Conservation (phyloP, 2,888 invertebrate genomes). For the Chydorus sphaericus region DNA sequence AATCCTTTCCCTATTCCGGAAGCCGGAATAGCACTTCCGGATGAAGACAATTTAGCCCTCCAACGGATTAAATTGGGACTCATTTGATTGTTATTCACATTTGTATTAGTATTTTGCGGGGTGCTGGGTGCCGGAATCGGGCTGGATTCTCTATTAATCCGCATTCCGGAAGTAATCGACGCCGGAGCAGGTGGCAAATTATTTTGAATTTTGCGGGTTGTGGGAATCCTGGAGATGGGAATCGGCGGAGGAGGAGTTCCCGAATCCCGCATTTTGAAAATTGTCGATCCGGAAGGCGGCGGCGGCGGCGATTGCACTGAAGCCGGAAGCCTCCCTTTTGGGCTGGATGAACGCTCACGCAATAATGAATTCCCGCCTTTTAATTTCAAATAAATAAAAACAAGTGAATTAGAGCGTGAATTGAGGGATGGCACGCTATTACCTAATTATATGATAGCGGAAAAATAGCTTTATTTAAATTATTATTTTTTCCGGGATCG, state of each 20-base stretch:
- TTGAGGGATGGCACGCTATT: too few relatives aligned
- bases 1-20: too few relatives aligned
- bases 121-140: background rate
- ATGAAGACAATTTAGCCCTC: constrained; percentile 2
- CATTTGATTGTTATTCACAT: background rate
- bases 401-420: background rate
- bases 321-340: too few relatives aligned
- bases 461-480: too few relatives aligned
- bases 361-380: background rate
- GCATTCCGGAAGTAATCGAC: too few relatives aligned
- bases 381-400: background rate
- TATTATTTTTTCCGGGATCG: too few relatives aligned
- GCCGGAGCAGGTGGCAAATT: background rate
- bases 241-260: background rate
- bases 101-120: background rate
- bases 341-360: background rate
- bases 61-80: constrained; percentile 10
- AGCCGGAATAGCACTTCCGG: background rate
- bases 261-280: background rate
- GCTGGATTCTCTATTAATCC: too few relatives aligned
- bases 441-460: too few relatives aligned
- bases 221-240: background rate
- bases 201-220: background rate
- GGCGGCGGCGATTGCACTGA: too few relatives aligned
- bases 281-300: too few relatives aligned